Evolutionary conservation across 2,888 invertebrate genomes (phyloP), one percentile per base, ranked within the genome.

Genomic region (Nomada fucata): DNA sequence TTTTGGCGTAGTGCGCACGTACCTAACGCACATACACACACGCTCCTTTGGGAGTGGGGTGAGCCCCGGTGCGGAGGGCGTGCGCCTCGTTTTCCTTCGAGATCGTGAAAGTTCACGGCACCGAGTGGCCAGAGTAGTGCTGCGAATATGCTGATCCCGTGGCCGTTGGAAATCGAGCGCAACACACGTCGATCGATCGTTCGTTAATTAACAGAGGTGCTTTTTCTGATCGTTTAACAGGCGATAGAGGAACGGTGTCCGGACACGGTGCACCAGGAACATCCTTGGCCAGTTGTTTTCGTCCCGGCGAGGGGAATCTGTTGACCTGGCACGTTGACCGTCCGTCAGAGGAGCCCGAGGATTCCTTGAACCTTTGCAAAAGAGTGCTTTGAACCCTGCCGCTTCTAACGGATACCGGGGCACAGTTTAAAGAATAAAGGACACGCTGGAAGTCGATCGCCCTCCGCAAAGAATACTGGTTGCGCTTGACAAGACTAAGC

Each of bases 1-100:
- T 87, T 88, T 89, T 86, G 87, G 88, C 87, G 88, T 91, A 89
- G 89, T 91, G 92, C 91, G 91, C 92, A 90, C 92, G 87, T 90
- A 88, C 86, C 83, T 75, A 83, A 81, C 86, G 88, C 90, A 89
- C 89, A 89, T 88, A 77, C 73, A 80, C 64, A 75, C 68, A 20
- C 57, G 23, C 68, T 57, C 86, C 86, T 86, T n/a, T 20, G 11
- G 42, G 88, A 83, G 85, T 79, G 81, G 85, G 85, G 76, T 64
- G 73, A 82, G 72, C 81, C 79, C 76, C 76, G 84, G 68, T 72
- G 72, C 85, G 84, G 85, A 89, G 90, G 89, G 91, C 89, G 90
- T 90, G 90, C 88, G 91, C 90, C 83, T 86, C 90, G 86, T 87
- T 86, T 86, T 88, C 85, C 83, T 87, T 79, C 83, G 86, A 86